A percentile compares a stretch with the other conserved stretches of the same genome.
These are phyloP conservation scores for Chaetogeoica ovagalla DNA, from an alignment of 2,888 invertebrate genomes.

Conservation along the genomic window DNA sequence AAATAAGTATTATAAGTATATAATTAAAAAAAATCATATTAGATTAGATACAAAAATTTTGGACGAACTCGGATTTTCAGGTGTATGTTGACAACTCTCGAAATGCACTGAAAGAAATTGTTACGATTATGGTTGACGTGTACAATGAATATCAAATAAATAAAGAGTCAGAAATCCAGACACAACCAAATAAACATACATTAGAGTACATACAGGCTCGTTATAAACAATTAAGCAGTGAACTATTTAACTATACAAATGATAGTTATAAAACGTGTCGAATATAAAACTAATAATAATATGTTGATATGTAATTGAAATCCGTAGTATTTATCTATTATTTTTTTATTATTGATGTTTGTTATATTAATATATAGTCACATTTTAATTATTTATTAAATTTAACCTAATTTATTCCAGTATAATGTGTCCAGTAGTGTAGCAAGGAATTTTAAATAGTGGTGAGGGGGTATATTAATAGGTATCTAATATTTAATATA, in stretches of 20 bases:
- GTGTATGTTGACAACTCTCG: constrained; percentile 23
- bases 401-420: too few species aligned
- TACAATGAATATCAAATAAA: constrained; percentile 8
- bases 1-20: too few species aligned
- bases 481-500: too few species aligned
- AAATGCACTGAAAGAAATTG: constrained; percentile 23
- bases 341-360: too few species aligned
- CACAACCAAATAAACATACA: constrained; percentile 19
- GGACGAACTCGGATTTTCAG: not conserved
- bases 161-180: not conserved
- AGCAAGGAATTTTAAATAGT: too few species aligned
- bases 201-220: constrained; percentile 4
- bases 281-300: not conserved
- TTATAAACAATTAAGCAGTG: not conserved
- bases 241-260: not conserved
- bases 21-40: not conserved
- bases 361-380: too few species aligned
- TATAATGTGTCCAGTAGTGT: too few species aligned
- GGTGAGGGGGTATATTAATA: too few species aligned
- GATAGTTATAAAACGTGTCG: not conserved
- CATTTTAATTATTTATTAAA: too few species aligned
- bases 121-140: constrained; percentile 2
- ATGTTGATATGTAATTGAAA: too few species aligned
- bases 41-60: not conserved
- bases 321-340: too few species aligned